Evolutionary conservation across 2,113 vertebrate genomes (phyloP), one percentile per base, ranked within the genome.

Genomic region (Perca schrenkii): DNA sequence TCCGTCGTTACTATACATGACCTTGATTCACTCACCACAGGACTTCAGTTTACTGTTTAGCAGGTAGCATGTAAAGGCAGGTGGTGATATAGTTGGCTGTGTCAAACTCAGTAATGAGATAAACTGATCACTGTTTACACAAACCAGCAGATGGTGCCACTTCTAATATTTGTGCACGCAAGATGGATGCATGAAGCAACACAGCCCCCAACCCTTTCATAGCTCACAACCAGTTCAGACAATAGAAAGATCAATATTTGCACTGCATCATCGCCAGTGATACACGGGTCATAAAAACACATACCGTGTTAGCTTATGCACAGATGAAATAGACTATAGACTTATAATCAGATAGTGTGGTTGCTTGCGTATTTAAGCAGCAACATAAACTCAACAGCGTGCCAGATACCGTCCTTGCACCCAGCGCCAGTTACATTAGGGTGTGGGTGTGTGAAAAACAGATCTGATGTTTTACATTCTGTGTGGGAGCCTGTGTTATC

Each of bases 141-240:
- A 84, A 74, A 74, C 86, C 90, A 94, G 88, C 88, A 91, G 88
- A 89, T 89, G 90, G 91, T 88, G 82, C 88, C 82, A 90, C 77
- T 82, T 77, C 60, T 81, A 86, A 92, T 90, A 91, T 75, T 72
- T 86, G 73, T 76, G 36, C 60, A 76, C 1, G 0, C 34, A 43
- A 77, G 57, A 84, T 25, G 63, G 56, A 77, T 34, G 47, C 28
- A 71, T 77, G 47, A 46, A 75, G 19, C 34, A 46, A 65, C 22
- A 7, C 22, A 7, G 1, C 4, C 49, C 2, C 15, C 28, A 43
- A 43, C 46, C 17, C 50, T 1, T 40, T 63, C 25, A 71, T 49
- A 52, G n/a, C 54, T 25, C 19, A 57, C 65, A 47, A 40, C 75
- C 72, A 53, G 50, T 56, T 47, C n/a, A 53, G 17, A 69, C 11